Base-by-base conservation (phyloP, 1,140 invertebrate genomes). In the Caerostris extrusa region DNA sequence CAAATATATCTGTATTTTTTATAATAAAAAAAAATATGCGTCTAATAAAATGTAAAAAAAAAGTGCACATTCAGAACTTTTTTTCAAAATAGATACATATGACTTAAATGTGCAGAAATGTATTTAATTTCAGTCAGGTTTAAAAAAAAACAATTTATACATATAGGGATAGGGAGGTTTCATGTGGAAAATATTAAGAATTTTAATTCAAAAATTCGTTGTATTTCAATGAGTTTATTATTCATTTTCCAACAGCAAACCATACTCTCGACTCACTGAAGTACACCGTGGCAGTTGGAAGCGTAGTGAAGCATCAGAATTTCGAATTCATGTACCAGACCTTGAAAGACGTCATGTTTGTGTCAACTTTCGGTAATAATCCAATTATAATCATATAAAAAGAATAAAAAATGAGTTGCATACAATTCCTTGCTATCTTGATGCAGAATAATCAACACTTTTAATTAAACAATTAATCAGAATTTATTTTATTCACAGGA, bases 311-410 rank as follows among this genome's bases (percentile, higher is more conserved):
- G 94, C 96, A 96, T 60, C 95, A 96, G 88, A 96, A 96, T 57
- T 97, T 96, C 95, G 96, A 97, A 34, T 97, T 97, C 95, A 96
- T 97, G 3, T 97, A 97, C 95, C 95, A 95, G 8, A 96, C 97
- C n/a, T 97, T 97, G 92, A 95, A 95, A 57, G 96, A 97, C 94
- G 95, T 97, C 6, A 94, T 97, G 6, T 96, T 97, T 19, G 97
- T 96, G 58, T 97, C 97, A 7, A 97, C 97, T 90, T 96, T 96
- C 92, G 96, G 96, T 96, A 95, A 90, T 17, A 58, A 58, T 71
- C 4, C 19, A 69, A 0, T 7, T 34, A 34, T 34, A 34, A 34
- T 34, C 34, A 34, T 34, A 64, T 64, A 64, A 64, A 12, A 64
- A 17, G 12, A 12, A 61, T 14, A 64, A 0, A 64, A 3, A 14